phyloP scores from a whole-genome alignment of 2,888 invertebrate species.

The Hypomecis punctinalis region DNA sequence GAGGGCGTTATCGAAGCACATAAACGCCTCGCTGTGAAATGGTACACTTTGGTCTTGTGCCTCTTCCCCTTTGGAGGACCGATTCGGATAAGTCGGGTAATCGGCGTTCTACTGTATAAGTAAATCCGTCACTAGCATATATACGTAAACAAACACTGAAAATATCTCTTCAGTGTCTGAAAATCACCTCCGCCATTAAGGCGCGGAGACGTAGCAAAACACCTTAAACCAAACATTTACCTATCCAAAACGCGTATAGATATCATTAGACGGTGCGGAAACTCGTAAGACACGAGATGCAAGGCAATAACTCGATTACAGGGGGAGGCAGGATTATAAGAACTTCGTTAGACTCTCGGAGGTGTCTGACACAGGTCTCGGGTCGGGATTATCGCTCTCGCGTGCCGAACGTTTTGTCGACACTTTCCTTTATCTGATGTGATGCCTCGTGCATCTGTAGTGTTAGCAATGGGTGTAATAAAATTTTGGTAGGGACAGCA shows the following conservation, averaged over 20 bases:
- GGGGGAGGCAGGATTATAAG: slow-evolving; percentile 74
- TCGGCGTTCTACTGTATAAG: no score
- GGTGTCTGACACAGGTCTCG: slow-evolving; percentile 76
- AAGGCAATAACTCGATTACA: slow-evolving; percentile 79
- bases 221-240: slow-evolving; percentile 32
- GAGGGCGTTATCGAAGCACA: no score
- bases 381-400: slow-evolving; percentile 74
- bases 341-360: slow-evolving; percentile 82
- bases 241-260: slow-evolving; percentile 50
- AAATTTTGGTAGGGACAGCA: neutral
- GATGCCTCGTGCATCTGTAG: slow-evolving; percentile 44
- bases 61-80: no score
- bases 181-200: slow-evolving; percentile 18
- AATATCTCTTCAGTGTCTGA: neutral
- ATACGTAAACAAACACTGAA: neutral
- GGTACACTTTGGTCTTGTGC: no score
- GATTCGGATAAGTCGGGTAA: no score
- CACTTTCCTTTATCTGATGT: slow-evolving; percentile 60
- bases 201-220: slow-evolving; percentile 20
- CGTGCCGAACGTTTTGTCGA: slow-evolving; percentile 72
- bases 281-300: slow-evolving; percentile 75
- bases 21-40: no score
- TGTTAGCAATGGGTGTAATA: neutral
- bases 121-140: neutral
- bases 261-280: slow-evolving; percentile 54